phyloP scores from a whole-genome alignment of 2,113 vertebrate species.

The Caracal caracal region DNA sequence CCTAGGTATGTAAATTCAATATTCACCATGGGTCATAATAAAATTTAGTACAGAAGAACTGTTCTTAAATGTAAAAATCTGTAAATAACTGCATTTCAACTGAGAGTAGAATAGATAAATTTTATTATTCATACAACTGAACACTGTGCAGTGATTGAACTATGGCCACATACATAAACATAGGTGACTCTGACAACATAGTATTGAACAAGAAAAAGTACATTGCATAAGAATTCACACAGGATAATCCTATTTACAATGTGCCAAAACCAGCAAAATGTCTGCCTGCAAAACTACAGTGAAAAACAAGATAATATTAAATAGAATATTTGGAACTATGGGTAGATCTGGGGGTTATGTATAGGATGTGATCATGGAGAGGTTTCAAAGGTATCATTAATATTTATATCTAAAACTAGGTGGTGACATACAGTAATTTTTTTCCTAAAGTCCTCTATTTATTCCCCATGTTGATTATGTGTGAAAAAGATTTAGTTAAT shows the following conservation, averaged over 20 bases:
- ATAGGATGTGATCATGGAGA: neutral
- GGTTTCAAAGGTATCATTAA: neutral
- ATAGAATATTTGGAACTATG: neutral
- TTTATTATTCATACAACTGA: neutral
- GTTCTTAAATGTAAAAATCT: neutral
- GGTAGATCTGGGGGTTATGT: neutral
- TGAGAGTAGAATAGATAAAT: neutral
- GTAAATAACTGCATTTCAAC: neutral
- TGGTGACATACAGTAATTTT: neutral
- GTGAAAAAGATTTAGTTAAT: neutral
- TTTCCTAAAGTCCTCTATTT: neutral
- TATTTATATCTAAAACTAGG: neutral
- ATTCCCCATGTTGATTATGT: neutral
- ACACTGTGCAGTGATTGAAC: neutral
- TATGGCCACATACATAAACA: neutral
- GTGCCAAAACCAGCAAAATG: neutral
- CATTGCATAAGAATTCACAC: neutral
- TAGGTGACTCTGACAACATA: neutral
- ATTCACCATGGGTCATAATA: neutral
- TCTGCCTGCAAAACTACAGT: neutral
- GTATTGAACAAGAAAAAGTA: neutral
- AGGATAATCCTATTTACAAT: neutral
- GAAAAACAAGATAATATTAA: neutral
- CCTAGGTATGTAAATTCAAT: neutral
- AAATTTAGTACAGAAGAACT: neutral